A percentile compares a stretch with the other conserved stretches of the same genome.
Evolutionary conservation across 2,888 invertebrate genomes (phyloP).

Genomic region (Crocallis elinguaria): DNA sequence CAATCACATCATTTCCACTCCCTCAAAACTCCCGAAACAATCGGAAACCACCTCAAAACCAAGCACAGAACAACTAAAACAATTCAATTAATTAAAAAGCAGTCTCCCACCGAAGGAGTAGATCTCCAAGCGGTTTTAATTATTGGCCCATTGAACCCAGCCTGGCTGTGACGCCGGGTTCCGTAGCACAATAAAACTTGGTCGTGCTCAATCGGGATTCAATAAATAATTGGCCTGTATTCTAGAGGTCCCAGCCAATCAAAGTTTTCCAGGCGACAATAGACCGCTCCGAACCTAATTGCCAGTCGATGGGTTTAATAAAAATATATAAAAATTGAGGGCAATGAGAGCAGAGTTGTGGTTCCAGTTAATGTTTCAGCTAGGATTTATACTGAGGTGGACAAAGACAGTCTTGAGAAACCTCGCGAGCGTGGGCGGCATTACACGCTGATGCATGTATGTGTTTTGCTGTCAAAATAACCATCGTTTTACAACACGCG

Average conservation of each 20-base stretch:
- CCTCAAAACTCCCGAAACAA: constrained; percentile 5
- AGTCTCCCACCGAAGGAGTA: constrained; percentile 60
- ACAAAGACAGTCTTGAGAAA: no score
- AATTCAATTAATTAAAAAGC: constrained; percentile 75
- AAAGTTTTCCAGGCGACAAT: constrained; percentile 76
- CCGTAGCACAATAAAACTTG: constrained; percentile 73
- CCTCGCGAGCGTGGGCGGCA: no score
- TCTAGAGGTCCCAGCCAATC: constrained; percentile 67
- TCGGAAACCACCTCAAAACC: constrained; percentile 13
- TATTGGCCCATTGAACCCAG: constrained; percentile 73
- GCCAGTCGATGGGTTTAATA: constrained; percentile 60
- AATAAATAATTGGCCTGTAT: constrained; percentile 76
- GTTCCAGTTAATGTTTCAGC: background rate
- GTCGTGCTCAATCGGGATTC: constrained; percentile 74
- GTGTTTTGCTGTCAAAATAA: no score
- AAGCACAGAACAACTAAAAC: constrained; percentile 49
- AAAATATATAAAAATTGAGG: constrained; percentile 45
- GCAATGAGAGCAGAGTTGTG: constrained; percentile 5
- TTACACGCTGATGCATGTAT: no score
- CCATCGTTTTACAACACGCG: no score
- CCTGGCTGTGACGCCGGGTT: constrained; percentile 73
- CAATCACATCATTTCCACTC: background rate
- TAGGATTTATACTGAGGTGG: background rate
- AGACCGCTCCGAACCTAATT: constrained; percentile 64
- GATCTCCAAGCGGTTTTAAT: constrained; percentile 74